These are phyloP conservation scores for Thomomys bottae DNA, from an alignment of 2,113 vertebrate species.

Conservation along the genomic window DNA sequence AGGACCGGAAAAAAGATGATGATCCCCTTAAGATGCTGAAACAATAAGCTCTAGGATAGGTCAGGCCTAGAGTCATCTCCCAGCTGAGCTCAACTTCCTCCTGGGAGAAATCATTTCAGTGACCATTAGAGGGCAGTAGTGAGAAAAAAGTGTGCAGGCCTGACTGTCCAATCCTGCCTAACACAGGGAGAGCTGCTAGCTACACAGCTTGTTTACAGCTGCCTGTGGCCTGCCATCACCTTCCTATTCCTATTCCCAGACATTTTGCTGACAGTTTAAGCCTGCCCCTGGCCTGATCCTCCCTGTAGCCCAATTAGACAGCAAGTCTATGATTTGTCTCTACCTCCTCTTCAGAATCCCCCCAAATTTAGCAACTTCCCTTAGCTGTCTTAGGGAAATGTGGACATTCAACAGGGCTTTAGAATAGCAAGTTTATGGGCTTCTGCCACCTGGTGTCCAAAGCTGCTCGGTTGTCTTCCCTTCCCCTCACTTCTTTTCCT, in stretches of 20 bases:
- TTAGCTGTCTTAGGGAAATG: background rate
- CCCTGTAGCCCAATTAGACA: background rate
- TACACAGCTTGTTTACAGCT: background rate
- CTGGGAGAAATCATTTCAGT: background rate
- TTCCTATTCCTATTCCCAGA: background rate
- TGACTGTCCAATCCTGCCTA: background rate
- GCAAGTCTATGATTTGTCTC: background rate
- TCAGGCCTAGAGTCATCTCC: background rate
- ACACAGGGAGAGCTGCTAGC: background rate
- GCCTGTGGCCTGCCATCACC: too few relatives aligned
- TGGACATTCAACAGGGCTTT: background rate
- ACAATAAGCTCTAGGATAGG: background rate
- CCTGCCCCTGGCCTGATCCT: background rate
- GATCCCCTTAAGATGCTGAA: background rate
- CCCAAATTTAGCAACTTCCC: background rate
- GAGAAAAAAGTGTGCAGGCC: background rate
- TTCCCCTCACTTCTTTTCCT: background rate
- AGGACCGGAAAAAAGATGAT: too few relatives aligned
- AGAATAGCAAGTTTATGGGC: background rate
- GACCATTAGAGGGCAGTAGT: constrained; percentile 28
- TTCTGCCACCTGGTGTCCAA: background rate
- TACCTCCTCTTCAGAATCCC: background rate
- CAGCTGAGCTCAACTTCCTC: background rate
- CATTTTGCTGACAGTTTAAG: background rate
- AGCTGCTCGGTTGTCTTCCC: background rate